Base-by-base conservation (phyloP, 2,113 vertebrate genomes). In the Nannospalax galili region DNA sequence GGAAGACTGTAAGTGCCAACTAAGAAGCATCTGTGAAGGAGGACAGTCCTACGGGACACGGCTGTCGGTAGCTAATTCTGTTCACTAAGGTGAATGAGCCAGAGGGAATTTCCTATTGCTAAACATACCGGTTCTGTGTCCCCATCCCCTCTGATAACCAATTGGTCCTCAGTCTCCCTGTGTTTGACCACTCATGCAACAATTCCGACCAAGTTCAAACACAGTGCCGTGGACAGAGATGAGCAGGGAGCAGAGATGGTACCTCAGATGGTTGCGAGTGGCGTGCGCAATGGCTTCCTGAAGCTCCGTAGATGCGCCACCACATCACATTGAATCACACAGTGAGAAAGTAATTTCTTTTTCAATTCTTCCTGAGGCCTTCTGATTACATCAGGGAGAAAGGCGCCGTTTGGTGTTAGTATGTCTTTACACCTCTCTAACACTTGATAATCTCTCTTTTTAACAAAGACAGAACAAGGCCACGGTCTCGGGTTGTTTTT, bases 311-410 rank as follows among this genome's bases (percentile, higher is more conserved):
- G 88, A 58, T 80, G 86, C 16, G 65, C 45, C 84, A 42, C 69
- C 91, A n/a, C 92, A 95, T 96, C 96, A 96, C 96, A 93, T 77
- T 86, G 92, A 94, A 96, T 97, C 96, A 96, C 96, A 97, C 37
- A 93, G 97, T 97, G 97, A 97, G 96, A 97, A 97, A 97, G 96
- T 97, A 95, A 97, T 97, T 97, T 97, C 97, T 97, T 97, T 97
- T 97, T 97, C 97, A 97, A 96, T 97, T 97, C 97, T 96, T 97
- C 86, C 92, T 87, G 89, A 96, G 94, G 92, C 87, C 73, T 96
- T 97, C 95, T 96, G 97, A 97, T 97, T 97, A 95, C 95, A 97
- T 96, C 97, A 84, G 97, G 96, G 96, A 97, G 96, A 96, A 97
- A 96, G 93, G 87, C 96, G 97, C 87, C 2, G 84, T 92, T 96